Evolutionary conservation across 2,888 invertebrate genomes (phyloP).

Genomic region (Ceriagrion tenellum): DNA sequence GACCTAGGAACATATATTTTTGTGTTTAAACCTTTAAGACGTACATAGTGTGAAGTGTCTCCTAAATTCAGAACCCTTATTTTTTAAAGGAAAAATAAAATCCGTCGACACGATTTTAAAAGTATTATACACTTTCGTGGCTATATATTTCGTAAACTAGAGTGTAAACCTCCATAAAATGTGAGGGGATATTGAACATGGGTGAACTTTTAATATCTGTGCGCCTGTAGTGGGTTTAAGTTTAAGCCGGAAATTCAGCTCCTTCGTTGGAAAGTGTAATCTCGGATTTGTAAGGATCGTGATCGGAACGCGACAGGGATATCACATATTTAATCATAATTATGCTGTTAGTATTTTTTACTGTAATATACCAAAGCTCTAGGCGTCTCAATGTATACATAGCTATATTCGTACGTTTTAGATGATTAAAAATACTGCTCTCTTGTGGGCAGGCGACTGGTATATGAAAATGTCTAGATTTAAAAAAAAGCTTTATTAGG

Average conservation of each 20-base stretch:
- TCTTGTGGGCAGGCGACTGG: neutral
- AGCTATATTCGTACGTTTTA: conserved; percentile 7
- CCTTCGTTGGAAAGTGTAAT: neutral
- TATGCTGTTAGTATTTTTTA: neutral
- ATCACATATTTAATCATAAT: neutral
- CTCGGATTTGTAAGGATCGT: neutral
- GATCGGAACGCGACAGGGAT: neutral
- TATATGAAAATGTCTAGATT: neutral
- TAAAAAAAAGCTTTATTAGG: neutral
- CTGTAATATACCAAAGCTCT: conserved; percentile 27
- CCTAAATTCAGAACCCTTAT: too few species aligned
- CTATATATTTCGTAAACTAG: too few species aligned
- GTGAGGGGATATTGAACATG: too few species aligned
- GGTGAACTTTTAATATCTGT: neutral
- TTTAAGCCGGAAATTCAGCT: neutral
- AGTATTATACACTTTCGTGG: too few species aligned
- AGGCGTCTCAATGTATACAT: neutral
- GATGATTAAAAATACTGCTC: neutral
- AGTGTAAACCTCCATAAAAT: too few species aligned
- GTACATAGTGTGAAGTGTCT: too few species aligned
- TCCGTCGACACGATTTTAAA: too few species aligned
- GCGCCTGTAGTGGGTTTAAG: neutral
- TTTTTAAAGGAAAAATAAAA: too few species aligned
- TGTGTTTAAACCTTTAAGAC: too few species aligned
- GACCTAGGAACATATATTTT: too few species aligned